Percentiles rank a stretch among this genome's conserved stretches.
Evolutionary conservation across 2,888 invertebrate species (phyloP).

Genomic region (Oligia latruncula): DNA sequence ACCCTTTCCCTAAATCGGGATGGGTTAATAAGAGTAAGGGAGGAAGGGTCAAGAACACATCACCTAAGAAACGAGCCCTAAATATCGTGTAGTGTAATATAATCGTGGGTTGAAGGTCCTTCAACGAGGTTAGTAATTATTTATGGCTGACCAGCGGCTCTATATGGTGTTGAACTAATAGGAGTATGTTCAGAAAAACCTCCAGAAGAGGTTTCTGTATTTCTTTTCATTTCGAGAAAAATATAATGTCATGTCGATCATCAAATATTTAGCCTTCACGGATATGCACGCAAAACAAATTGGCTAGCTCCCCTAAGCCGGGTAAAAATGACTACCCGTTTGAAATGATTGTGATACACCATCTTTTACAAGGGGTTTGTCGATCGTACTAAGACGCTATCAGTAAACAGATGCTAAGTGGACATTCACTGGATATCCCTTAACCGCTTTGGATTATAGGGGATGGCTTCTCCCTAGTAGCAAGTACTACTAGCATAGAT

Average conservation of each 20-base stretch:
- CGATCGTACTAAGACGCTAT: conserved; percentile 2
- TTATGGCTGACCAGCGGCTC: neutral
- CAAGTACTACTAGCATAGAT: conserved; percentile 43
- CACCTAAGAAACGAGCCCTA: neutral
- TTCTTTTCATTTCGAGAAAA: conserved; percentile 9
- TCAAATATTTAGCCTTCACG: neutral
- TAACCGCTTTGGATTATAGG: conserved; percentile 4
- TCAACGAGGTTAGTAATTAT: neutral
- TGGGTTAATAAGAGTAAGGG: neutral
- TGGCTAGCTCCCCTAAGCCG: neutral
- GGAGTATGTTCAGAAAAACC: neutral
- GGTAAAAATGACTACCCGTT: neutral
- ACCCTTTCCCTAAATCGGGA: no score
- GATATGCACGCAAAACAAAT: conserved; percentile 14
- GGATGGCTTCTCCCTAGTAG: neutral
- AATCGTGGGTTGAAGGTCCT: neutral
- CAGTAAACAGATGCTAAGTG: conserved; percentile 7
- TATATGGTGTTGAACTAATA: neutral
- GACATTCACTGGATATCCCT: neutral
- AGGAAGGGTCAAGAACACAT: neutral
- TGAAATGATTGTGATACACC: neutral
- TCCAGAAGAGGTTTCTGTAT: neutral
- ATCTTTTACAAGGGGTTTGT: neutral
- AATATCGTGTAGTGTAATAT: neutral
- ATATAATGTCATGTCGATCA: conserved; percentile 3